Evolutionary conservation across 2,113 vertebrate genomes (phyloP).

Genomic region (Stegostoma tigrinum): DNA sequence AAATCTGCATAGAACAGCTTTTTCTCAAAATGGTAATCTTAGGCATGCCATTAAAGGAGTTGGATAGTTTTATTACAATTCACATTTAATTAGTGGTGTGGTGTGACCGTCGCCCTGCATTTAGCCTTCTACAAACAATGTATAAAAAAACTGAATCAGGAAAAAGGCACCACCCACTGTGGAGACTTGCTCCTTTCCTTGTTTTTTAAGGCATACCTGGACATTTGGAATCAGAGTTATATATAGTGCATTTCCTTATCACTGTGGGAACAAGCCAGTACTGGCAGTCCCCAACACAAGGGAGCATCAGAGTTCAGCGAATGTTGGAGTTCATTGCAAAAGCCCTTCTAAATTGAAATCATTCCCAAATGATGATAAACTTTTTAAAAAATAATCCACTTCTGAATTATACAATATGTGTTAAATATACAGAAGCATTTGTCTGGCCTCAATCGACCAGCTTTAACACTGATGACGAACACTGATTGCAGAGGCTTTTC

Average conservation of each 20-base stretch:
- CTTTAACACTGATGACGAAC: background rate
- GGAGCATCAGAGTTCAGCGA: constrained; percentile 12
- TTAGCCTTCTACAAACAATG: background rate
- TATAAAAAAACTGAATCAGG: background rate
- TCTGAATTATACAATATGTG: background rate
- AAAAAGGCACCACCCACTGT: background rate
- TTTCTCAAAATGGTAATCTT: background rate
- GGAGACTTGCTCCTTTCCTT: background rate
- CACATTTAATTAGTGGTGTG: background rate
- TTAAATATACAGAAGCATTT: background rate
- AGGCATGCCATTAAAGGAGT: background rate
- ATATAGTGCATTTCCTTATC: constrained; percentile 27
- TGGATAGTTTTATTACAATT: background rate
- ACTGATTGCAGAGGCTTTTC: background rate
- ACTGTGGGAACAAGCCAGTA: background rate
- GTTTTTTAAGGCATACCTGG: constrained; percentile 29
- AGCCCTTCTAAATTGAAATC: background rate
- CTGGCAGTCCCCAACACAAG: background rate
- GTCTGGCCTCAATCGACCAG: background rate
- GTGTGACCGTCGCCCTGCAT: background rate
- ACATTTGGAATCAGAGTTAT: background rate
- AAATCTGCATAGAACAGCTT: background rate
- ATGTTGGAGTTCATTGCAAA: background rate
- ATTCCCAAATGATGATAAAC: background rate
- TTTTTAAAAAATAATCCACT: background rate